Evolutionary conservation across 2,888 invertebrate species (phyloP), one percentile per base, ranked within the genome.

Genomic region (Meloe dianella): DNA sequence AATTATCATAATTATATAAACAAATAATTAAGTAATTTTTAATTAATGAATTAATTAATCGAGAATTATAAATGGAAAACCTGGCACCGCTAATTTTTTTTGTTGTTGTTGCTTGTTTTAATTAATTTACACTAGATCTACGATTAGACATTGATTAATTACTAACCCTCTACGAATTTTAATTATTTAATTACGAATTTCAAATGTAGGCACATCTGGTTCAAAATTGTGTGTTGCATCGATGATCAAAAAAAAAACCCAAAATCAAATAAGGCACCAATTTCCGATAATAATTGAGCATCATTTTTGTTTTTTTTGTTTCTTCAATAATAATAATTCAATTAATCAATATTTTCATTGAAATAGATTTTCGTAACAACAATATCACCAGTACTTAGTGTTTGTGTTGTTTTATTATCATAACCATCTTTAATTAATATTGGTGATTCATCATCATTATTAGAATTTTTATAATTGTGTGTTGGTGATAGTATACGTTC

Each of bases 321-420:
- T 27, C 27, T 2, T 4, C 27, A 27, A 3, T 10, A 8, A 32
- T 10, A 8, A 12, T 9, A 12, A n/a, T n/a, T n/a, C n/a, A 10
- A 12, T 60, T 32, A 80, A 60, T 81, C 79, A 17, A 74, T 74
- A 51, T 74, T 63, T 71, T 84, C 83, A 69, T 81, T 80, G 74
- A 84, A 84, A 75, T 77, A 90, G 78, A 95, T 93, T 84, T 93
- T 92, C 57, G 95, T 95, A 77, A 96, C 94, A 63, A 95, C 95
- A 79, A 96, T 93, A 82, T 96, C 96, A 60, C 96, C 96, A 20
- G 96, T 96, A 81, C 95, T 95, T 58, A 95, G 86, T 1, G 96
- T 96, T 84, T 96, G 96, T 66, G 92, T 91, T 35, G 90, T 90
- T 67, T 89, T 87, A 75, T 89, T 89, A 14, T 71, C 80, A 82